Conservation (phyloP, 2,113 vertebrate species). For the Todiramphus saurophagus region DNA sequence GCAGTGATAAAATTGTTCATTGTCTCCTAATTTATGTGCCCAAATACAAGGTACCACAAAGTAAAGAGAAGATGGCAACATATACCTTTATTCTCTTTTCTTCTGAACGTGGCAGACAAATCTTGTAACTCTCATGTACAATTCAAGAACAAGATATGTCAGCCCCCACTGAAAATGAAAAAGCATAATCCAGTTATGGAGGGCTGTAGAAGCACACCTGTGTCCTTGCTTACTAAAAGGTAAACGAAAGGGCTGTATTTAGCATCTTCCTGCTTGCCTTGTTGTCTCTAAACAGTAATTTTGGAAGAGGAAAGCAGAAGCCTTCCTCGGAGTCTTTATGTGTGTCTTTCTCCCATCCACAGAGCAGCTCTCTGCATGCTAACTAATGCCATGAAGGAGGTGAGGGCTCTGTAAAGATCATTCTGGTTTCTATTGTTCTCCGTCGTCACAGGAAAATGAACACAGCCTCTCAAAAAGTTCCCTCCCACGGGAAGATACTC, state of each 20-base stretch:
- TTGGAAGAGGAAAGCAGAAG: background rate
- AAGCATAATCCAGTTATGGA: background rate
- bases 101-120: background rate
- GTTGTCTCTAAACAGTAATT: background rate
- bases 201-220: background rate
- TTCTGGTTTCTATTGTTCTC: slow-evolving; percentile 57
- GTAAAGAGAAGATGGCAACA: background rate
- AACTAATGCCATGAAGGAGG: background rate
- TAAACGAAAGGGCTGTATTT: background rate
- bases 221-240: background rate
- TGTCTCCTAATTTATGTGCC: background rate
- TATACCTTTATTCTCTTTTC: background rate
- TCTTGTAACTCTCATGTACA: background rate
- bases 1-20: background rate
- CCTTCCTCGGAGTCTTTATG: background rate
- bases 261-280: background rate
- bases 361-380: slow-evolving; percentile 25
- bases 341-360: background rate
- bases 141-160: background rate
- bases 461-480: slow-evolving; percentile 61
- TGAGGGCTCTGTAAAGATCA: slow-evolving; percentile 23
- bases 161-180: background rate
- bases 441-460: slow-evolving; percentile 43
- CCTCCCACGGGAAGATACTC: slow-evolving; percentile 59
- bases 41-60: background rate